Evolutionary conservation across 2,113 vertebrate species (phyloP).

Genomic region (Ornithorhynchus anatinus): DNA sequence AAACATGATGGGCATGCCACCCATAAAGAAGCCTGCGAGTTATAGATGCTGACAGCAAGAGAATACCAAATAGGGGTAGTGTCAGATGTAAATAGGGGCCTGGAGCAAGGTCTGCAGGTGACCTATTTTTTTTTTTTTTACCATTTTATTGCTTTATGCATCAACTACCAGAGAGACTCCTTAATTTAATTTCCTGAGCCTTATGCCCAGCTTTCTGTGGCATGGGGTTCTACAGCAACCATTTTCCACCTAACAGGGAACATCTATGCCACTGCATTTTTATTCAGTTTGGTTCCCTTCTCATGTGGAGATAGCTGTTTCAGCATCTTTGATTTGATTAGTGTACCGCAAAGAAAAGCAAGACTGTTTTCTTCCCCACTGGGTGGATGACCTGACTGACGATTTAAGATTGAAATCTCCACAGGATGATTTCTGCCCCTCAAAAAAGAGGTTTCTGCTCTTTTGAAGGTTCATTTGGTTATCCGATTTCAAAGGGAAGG

Average conservation of each 20-base stretch:
- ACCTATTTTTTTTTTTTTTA: slow-evolving; percentile 21
- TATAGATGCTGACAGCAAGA: slow-evolving; percentile 15
- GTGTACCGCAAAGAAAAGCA: too few species aligned
- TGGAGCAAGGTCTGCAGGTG: slow-evolving; percentile 22
- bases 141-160: not conserved
- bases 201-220: not conserved
- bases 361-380: too few species aligned
- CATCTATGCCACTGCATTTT: not conserved
- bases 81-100: not conserved
- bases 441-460: too few species aligned
- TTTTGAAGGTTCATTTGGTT: too few species aligned
- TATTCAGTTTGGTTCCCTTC: too few species aligned
- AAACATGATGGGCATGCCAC: not conserved
- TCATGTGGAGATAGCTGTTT: too few species aligned
- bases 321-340: too few species aligned
- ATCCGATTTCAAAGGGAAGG: too few species aligned
- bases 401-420: too few species aligned
- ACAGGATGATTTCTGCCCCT: too few species aligned
- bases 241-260: not conserved
- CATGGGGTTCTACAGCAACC: not conserved
- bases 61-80: slow-evolving; percentile 13
- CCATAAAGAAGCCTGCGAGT: not conserved
- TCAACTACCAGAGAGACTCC: not conserved
- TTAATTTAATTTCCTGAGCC: not conserved
- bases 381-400: too few species aligned